Conservation (phyloP, 2,113 vertebrate species). For the Tupaia tana region DNA sequence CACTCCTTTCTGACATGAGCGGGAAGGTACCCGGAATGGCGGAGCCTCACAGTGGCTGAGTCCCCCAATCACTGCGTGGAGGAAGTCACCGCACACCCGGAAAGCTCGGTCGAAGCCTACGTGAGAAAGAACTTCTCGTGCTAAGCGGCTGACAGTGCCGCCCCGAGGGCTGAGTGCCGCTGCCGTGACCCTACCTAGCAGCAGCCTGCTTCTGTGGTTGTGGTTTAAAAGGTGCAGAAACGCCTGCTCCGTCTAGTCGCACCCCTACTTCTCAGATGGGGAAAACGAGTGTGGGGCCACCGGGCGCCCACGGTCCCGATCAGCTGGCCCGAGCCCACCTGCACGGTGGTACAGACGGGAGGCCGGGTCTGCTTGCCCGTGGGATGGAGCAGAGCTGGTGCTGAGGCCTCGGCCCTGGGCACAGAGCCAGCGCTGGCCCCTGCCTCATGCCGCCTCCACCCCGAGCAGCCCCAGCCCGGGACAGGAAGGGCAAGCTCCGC, state of each 20-base stretch:
- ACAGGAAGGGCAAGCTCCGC: not conserved
- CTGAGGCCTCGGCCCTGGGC: too few relatives aligned
- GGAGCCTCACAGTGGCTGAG: not conserved
- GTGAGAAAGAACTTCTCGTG: not conserved
- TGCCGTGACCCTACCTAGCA: not conserved
- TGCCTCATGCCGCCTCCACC: not conserved
- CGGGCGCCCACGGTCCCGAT: not conserved
- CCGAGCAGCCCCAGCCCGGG: not conserved
- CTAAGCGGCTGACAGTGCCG: not conserved
- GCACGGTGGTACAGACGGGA: fast-evolving
- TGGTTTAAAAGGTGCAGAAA: not conserved
- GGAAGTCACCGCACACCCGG: not conserved
- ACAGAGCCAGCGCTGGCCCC: too few relatives aligned
- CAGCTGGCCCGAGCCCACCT: not conserved
- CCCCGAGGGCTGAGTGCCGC: not conserved
- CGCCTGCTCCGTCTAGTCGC: not conserved
- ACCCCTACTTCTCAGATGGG: not conserved
- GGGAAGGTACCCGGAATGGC: not conserved
- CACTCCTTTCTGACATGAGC: not conserved
- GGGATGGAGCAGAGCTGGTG: not conserved
- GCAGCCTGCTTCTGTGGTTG: not conserved
- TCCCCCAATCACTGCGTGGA: not conserved
- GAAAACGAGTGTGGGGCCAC: not conserved
- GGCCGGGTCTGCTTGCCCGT: too few relatives aligned
- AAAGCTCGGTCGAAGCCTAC: fast-evolving